Base-by-base conservation (phyloP, 2,113 vertebrate species). In the human (Homo sapiens) region DNA sequence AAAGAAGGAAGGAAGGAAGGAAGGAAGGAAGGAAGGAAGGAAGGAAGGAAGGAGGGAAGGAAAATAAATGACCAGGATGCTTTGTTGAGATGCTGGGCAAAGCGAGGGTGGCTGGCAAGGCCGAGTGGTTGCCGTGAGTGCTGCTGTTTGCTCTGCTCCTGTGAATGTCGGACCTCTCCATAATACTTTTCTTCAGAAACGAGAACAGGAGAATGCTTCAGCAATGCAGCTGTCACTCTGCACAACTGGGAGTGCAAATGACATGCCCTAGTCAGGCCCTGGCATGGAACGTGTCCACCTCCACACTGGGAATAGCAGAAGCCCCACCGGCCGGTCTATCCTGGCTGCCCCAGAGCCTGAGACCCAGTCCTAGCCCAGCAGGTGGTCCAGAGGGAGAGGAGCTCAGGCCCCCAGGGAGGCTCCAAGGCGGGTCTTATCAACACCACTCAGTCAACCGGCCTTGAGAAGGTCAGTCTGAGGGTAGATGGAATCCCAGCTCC, bases 81-180 rank as follows among this genome's bases (percentile, higher is more conserved):
- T 64, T 64, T 13, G 59, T 64, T 64, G 59, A 30, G 25, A 64
- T 30, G 59, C 59, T 64, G 59, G 59, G 30, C 87, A 35, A 59
- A 35, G 52, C 1, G 40, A 59, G 12, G 52, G 4, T 11, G 70
- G 8, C 64, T 35, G 38, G 10, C 35, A 25, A 43, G 2, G 16
- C 7, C 1, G 5, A 45, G 32, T 0, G 17, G 18, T 22, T 30
- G 18, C 2, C 5, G 5, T 10, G 72, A 61, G 11, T 30, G 50
- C 70, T 40, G 9, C 70, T 30, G 13, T 11, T 4, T 55, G 50
- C 78, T 11, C 27, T 23, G 64, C n/a, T 72, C 64, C 35, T 57
- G 48, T 25, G 64, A 70, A 45, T 9, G 9, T 14, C 11, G 25
- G 68, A 13, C 6, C 7, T 22, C 43, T 14, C 48, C 48, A 18